A percentile compares a stretch with the other conserved stretches of the same genome.
Evolutionary conservation across 2,888 invertebrate genomes (phyloP).

Genomic region (Phyllotreta striolata): DNA sequence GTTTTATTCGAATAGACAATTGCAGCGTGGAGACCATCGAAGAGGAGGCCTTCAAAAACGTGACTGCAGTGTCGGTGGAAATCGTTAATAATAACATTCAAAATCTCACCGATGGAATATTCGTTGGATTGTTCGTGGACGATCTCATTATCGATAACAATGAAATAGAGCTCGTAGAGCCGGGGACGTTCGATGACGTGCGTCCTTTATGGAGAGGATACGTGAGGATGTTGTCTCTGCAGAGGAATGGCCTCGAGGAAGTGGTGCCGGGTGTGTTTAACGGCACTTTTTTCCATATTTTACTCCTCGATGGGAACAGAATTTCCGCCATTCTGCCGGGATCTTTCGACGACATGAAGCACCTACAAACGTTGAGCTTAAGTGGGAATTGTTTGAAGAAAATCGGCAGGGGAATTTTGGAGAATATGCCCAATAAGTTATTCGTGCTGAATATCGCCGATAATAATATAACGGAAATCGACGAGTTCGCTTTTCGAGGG

Average conservation of each 20-base stretch:
- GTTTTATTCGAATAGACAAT: not conserved
- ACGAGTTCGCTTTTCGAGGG: not conserved
- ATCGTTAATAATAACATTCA: not conserved
- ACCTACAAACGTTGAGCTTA: not conserved
- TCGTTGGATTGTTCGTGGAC: not conserved
- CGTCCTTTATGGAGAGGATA: not conserved
- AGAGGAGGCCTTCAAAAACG: conserved; percentile 7
- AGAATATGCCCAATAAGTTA: not conserved
- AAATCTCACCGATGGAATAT: not conserved
- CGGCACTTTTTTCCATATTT: not conserved
- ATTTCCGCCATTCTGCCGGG: not conserved
- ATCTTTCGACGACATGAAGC: conserved; percentile 6
- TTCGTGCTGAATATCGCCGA: not conserved
- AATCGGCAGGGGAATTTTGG: not conserved
- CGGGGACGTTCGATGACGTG: conserved; percentile 1
- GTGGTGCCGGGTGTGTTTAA: conserved; percentile 3
- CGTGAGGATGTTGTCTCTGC: not conserved
- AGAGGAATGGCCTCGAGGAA: not conserved
- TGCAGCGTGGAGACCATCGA: conserved; percentile 1
- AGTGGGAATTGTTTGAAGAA: not conserved
- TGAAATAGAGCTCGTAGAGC: conserved; percentile 2
- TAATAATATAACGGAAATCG: not conserved
- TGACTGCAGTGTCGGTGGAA: not conserved
- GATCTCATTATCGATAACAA: conserved; percentile 3
- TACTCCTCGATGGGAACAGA: not conserved